A percentile compares a stretch with the other conserved stretches of the same genome.
Evolutionary conservation across 2,888 invertebrate species (phyloP).

Genomic region (Microctonus aethiopoides): DNA sequence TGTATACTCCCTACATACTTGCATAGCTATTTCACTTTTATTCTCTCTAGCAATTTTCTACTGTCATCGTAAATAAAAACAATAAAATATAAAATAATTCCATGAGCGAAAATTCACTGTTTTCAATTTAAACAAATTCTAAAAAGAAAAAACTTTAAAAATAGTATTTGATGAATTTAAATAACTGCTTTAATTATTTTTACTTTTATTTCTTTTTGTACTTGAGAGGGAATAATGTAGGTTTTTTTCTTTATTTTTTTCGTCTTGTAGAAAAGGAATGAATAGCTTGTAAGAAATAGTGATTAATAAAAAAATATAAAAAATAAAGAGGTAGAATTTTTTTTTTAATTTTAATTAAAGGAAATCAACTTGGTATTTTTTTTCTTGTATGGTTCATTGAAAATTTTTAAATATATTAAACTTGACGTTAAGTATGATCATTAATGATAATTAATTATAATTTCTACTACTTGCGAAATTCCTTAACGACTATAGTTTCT

Average conservation of each 20-base stretch:
- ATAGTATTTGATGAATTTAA: no score
- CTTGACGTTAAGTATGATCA: background rate
- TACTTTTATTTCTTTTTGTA: background rate
- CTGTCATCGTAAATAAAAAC: background rate
- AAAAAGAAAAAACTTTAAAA: no score
- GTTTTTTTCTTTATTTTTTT: background rate
- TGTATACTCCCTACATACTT: background rate
- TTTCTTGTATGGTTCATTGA: no score
- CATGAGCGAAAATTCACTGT: no score
- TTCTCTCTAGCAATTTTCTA: background rate
- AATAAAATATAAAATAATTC: background rate
- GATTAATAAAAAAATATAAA: background rate
- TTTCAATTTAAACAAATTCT: no score
- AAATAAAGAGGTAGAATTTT: background rate
- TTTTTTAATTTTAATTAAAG: background rate
- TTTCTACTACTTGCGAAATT: background rate
- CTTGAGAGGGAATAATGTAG: background rate
- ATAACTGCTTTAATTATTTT: no score
- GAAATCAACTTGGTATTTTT: background rate
- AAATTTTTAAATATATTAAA: background rate
- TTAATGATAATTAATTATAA: background rate
- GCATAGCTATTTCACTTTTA: background rate
- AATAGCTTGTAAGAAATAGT: background rate
- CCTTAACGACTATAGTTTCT: background rate
- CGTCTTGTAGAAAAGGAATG: background rate